A percentile compares a stretch with the other conserved stretches of the same genome.
phyloP scores from a whole-genome alignment of 2,888 invertebrate species.

The Toxonevra muliebris region DNA sequence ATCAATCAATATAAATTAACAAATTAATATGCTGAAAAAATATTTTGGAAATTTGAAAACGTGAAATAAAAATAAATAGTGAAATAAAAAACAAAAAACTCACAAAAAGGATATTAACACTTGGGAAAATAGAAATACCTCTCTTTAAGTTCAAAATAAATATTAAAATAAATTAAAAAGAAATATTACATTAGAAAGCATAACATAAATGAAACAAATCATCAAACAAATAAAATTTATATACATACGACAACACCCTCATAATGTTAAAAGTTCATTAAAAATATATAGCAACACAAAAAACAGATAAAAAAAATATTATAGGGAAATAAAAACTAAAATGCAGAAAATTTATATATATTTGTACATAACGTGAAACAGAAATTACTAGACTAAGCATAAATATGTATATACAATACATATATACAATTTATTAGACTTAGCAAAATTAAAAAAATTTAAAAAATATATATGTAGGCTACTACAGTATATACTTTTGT shows the following conservation, averaged over 20 bases:
- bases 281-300: no score
- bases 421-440: no score
- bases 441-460: not conserved
- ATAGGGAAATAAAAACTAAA: not conserved
- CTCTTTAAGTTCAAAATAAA: slow-evolving; percentile 65
- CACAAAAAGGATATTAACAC: slow-evolving; percentile 52
- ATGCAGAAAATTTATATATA: slow-evolving; percentile 4
- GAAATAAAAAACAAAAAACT: slow-evolving; percentile 32
- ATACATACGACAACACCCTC: not conserved
- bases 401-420: slow-evolving; percentile 9
- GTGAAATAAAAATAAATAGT: slow-evolving; percentile 13
- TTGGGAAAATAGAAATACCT: slow-evolving; percentile 66
- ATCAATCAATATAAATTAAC: slow-evolving; percentile 1
- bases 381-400: not conserved
- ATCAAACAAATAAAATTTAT: not conserved
- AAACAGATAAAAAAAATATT: no score
- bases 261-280: not conserved
- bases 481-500: slow-evolving; percentile 4
- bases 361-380: not conserved
- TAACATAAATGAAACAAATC: not conserved
- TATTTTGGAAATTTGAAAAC: not conserved
- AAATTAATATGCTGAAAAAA: slow-evolving; percentile 30
- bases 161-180: slow-evolving; percentile 34
- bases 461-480: slow-evolving; percentile 5
- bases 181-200: slow-evolving; percentile 20